Evolutionary conservation across 1,140 invertebrate genomes (phyloP), one percentile per base, ranked within the genome.

Genomic region (Metaphire vulgaris): DNA sequence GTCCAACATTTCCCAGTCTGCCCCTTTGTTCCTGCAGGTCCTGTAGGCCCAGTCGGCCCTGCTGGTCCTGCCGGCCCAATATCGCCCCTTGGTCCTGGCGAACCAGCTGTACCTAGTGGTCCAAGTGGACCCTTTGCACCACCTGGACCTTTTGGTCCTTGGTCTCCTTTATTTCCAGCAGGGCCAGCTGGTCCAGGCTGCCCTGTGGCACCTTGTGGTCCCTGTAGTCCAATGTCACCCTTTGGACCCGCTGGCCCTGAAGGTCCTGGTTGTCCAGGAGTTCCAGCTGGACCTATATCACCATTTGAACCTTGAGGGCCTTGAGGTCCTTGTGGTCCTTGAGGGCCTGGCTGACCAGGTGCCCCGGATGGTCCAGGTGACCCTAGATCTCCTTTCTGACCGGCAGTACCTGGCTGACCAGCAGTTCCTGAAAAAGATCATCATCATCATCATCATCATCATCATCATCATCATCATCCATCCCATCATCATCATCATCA

Each of bases 91-190:
- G 75, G 74, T 72, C 83, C 83, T 66, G 78, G 76, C 0, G 56
- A 64, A 12, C 67, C 67, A 26, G n/a, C 30, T 26, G 67, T 26
- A 6, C 30, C 33, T 71, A 31, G 28, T 12, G 41, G 41, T 30
- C 83, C 83, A 29, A 70, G 33, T 26, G 69, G 32, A 26, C 81
- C 81, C 15, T 56, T 28, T 26, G 76, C 68, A 56, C 81, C 81
- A 2, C 73, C 30, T 0, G 78, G 79, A 73, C 81, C 81, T 30
- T 65, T 69, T 32, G 70, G 74, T 33, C 80, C 79, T 28, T 74
- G 32, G 29, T 89, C 89, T 76, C 91, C 91, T 85, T 92, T 92
- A 83, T 90, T 89, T 30, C 91, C 91, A 79, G 87, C 87, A 65
- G 84, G 81, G 67, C 90, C 91, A 65, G 86, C 85, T 34, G 34